phyloP scores from a whole-genome alignment of 2,888 invertebrate genomes.

The Plagodis dolabraria region DNA sequence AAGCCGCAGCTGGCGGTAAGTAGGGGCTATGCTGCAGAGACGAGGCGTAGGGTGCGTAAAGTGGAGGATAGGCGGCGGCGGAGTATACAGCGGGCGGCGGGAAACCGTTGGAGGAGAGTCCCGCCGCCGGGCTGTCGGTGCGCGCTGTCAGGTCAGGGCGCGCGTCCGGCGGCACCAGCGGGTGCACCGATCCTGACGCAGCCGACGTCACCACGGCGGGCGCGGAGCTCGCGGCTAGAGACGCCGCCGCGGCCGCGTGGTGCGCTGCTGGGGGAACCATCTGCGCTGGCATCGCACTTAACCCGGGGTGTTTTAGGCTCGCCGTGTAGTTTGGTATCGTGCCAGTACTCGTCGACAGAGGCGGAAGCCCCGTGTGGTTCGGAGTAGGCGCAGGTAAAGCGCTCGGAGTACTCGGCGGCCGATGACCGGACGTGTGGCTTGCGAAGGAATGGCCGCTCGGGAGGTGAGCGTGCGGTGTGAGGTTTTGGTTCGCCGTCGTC shows the following conservation, averaged over 20 bases:
- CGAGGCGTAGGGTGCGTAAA: conserved; percentile 92
- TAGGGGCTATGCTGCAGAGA: conserved; percentile 90
- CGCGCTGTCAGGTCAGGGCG: conserved; percentile 71
- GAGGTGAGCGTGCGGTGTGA: conserved; percentile 71
- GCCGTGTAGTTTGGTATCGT: conserved; percentile 68
- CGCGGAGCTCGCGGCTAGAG: conserved; percentile 53
- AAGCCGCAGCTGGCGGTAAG: conserved; percentile 87
- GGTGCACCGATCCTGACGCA: conserved; percentile 61
- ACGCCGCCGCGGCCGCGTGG: conserved; percentile 26
- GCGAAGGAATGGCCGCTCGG: conserved; percentile 72
- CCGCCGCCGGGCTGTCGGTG: conserved; percentile 81
- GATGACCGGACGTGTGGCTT: conserved; percentile 62
- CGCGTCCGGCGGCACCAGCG: conserved; percentile 62
- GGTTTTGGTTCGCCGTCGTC: conserved; percentile 46
- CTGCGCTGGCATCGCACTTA: conserved; percentile 54
- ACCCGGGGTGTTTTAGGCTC: conserved; percentile 67
- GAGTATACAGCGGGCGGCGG: conserved; percentile 90
- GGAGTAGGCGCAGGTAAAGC: conserved; percentile 59
- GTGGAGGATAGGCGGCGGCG: conserved; percentile 82
- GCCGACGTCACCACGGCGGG: conserved; percentile 57
- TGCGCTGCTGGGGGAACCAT: conserved; percentile 49
- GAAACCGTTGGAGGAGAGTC: conserved; percentile 86
- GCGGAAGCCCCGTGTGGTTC: conserved; percentile 56
- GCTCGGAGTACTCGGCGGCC: conserved; percentile 59
- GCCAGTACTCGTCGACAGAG: conserved; percentile 59